Evolutionary conservation across 2,797 vertebrate species (phyloP).

Genomic region (Masticophis lateralis): DNA sequence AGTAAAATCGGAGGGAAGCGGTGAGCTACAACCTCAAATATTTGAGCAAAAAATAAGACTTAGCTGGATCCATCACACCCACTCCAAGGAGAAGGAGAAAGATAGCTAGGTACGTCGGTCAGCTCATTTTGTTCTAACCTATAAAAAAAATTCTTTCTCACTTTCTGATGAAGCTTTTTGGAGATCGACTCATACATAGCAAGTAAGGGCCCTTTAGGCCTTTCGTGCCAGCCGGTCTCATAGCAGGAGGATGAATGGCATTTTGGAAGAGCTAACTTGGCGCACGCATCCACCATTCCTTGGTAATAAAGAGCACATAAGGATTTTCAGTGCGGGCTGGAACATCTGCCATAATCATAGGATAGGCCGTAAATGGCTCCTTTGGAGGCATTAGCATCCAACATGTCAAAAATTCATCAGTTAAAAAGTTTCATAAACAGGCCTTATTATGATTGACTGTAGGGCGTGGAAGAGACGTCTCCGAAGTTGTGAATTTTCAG

Average conservation of each 20-base stretch:
- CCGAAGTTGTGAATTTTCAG: accelerated
- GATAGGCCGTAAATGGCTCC: not conserved
- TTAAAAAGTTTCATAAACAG: not conserved
- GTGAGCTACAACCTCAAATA: not conserved
- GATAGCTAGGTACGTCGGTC: not conserved
- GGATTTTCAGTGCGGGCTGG: not conserved
- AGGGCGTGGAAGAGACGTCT: accelerated
- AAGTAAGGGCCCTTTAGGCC: not conserved
- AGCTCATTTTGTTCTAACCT: not conserved
- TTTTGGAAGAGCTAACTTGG: not conserved
- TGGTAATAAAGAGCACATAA: accelerated
- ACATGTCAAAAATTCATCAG: not conserved
- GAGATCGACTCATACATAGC: not conserved
- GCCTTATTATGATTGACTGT: not conserved
- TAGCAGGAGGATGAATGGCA: not conserved
- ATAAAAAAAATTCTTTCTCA: not conserved
- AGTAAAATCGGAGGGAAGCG: not conserved
- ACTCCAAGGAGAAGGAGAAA: not conserved
- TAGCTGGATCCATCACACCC: not conserved
- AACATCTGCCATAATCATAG: accelerated
- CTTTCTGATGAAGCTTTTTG: not conserved
- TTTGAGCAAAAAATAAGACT: not conserved
- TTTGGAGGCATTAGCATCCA: not conserved
- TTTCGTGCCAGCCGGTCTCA: not conserved
- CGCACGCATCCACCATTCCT: not conserved